Base-by-base conservation (phyloP, 2,888 invertebrate genomes). In the Sarcophaga variegata region DNA sequence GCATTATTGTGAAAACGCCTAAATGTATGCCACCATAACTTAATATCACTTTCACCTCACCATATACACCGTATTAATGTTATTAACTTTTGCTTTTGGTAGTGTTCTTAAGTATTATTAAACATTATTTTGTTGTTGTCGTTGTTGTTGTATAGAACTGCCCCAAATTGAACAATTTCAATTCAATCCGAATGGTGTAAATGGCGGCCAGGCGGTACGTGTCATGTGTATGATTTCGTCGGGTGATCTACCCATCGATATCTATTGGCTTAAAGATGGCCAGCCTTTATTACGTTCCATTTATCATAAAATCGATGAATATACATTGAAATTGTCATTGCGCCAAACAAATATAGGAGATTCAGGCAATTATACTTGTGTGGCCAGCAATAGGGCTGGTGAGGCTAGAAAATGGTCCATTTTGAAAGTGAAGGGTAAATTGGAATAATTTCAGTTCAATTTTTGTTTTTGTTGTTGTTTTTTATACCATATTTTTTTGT, bases 211-310 rank as follows among this genome's bases (percentile, higher is more conserved):
- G 89, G 94, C 94, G 77, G 93, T 94, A 47, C 93, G 94, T 88
- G 93, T 94, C 70, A 93, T 94, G 92, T 97, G 97, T 93, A 96
- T 96, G 89, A 95, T 96, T 89, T 95, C 95, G 88, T 95, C 96
- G 90, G 97, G 97, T 87, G 97, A 98, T 94, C 94, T 96, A 90
- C 97, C 97, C 74, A 95, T 97, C 89, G 95, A 95, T 89, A 95
- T 98, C 85, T 94, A 95, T 88, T 98, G 95, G 95, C 92, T 94
- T 62, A 95, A 95, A 91, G 94, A 95, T 90, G 94, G 93, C 79
- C 90, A 93, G 84, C 92, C 92, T 3, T 87, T 93, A 85, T 86
- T 92, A 54, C 91, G 93, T 83, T 92, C 93, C 77, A 92, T 93
- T 67, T 92, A 92, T 88, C 93, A 94, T 88, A 93, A 93, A 89